Evolutionary conservation across 2,113 vertebrate species (phyloP).

Genomic region (Pelvicachromis taeniatus): DNA sequence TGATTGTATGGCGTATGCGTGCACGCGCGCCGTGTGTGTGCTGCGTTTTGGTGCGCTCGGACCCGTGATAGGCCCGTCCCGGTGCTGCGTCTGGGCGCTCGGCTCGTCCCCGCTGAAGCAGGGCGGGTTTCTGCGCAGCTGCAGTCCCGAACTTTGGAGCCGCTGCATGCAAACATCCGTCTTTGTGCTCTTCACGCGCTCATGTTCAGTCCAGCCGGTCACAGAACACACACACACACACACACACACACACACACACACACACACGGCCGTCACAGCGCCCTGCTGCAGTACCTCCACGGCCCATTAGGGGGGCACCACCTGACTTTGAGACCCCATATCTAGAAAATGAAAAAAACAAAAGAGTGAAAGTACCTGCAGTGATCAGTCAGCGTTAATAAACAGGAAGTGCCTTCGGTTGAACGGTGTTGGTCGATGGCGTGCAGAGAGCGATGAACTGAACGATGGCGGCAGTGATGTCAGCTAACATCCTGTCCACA

Average conservation of each 20-base stretch:
- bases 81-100: neutral
- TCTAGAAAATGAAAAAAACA: neutral
- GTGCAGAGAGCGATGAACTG: neutral
- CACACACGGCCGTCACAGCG: neutral
- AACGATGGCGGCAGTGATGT: neutral
- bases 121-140: neutral
- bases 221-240: neutral
- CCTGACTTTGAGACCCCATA: neutral
- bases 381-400: neutral
- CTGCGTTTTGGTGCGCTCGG: neutral
- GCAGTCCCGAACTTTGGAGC: neutral
- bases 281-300: neutral
- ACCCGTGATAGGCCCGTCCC: neutral
- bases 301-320: neutral
- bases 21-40: neutral
- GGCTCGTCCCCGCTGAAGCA: neutral
- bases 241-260: neutral
- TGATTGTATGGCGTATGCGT: neutral
- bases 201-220: neutral
- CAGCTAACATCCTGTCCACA: neutral
- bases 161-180: neutral
- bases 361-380: neutral
- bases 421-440: neutral
- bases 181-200: neutral
- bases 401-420: neutral